Evolutionary conservation across 2,888 invertebrate genomes (phyloP).

Genomic region (Oscheius sp.): DNA sequence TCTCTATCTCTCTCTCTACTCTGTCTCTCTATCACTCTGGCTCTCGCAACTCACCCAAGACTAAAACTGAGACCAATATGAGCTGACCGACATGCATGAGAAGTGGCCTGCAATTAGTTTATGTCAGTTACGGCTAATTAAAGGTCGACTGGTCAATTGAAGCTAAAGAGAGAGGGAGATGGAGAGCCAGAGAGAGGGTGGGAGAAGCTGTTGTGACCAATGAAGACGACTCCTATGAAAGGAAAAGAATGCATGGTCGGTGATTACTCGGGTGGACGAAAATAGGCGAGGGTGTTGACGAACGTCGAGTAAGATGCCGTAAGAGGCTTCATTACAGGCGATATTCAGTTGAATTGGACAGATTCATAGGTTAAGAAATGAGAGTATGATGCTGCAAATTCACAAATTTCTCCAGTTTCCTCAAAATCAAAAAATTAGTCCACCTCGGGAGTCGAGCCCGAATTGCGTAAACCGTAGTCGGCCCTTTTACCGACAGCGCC

Average conservation of each 20-base stretch:
- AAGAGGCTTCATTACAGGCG: conserved; percentile 8
- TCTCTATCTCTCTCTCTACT: not conserved
- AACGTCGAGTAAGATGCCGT: conserved; percentile 1
- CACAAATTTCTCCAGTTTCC: not conserved
- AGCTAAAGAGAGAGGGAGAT: no score
- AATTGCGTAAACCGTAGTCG: not conserved
- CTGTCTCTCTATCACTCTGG: no score
- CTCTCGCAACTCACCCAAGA: conserved; percentile 9
- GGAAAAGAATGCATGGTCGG: not conserved
- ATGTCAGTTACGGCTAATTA: conserved; percentile 11
- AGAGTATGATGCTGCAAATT: not conserved
- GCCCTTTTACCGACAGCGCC: not conserved
- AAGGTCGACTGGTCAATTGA: not conserved
- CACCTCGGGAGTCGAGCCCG: not conserved
- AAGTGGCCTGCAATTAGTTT: conserved; percentile 13
- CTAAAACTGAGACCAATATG: conserved; percentile 1
- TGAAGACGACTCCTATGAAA: not conserved
- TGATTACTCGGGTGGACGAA: not conserved
- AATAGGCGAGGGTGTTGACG: conserved; percentile 6
- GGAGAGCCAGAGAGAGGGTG: not conserved
- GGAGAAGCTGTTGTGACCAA: not conserved
- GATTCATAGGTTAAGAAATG: not conserved
- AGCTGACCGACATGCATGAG: conserved; percentile 17
- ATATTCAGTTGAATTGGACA: not conserved
- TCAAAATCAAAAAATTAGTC: not conserved